These are phyloP conservation scores for Aleiodes sp. DNA, from an alignment of 1,140 invertebrate species.

Conservation along the genomic window DNA sequence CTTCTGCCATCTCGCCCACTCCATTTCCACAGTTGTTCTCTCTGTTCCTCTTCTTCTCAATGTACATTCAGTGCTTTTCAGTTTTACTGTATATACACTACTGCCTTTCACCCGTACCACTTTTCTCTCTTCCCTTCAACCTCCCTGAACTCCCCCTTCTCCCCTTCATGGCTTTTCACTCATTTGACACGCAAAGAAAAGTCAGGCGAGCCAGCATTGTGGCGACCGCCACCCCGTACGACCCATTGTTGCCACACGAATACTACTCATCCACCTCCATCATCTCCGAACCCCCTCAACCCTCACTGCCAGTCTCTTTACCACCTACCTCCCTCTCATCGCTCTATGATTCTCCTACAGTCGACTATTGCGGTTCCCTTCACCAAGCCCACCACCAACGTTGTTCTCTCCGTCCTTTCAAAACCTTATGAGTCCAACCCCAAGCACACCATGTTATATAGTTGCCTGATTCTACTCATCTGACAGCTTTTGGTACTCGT, in stretches of 20 bases:
- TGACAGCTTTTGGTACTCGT: conserved; percentile 20
- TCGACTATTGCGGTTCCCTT: conserved; percentile 17
- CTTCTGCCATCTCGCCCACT: not conserved
- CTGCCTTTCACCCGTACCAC: conserved; percentile 26
- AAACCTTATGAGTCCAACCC: conserved; percentile 2
- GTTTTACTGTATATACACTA: conserved; percentile 13
- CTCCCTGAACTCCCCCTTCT: not conserved
- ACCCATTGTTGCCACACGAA: conserved; percentile 62
- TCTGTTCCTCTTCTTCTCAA: not conserved
- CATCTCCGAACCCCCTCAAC: conserved; percentile 22
- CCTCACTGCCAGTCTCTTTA: conserved; percentile 29
- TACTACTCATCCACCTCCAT: conserved; percentile 48
- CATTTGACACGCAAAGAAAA: conserved; percentile 67
- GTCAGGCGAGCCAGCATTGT: conserved; percentile 64
- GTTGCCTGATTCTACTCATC: conserved; percentile 1
- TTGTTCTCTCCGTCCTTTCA: conserved; percentile 14
- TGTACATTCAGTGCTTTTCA: conserved; percentile 42
- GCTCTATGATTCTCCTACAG: conserved; percentile 7
- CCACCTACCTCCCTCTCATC: conserved; percentile 38
- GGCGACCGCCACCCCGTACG: conserved; percentile 48
- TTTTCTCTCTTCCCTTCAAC: not conserved
- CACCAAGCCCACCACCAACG: conserved; percentile 1
- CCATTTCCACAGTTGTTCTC: conserved; percentile 4
- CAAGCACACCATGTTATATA: not conserved
- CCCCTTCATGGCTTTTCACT: conserved; percentile 58